Conservation (phyloP, 2,888 invertebrate species). For the Malthinus seriepunctatus region DNA sequence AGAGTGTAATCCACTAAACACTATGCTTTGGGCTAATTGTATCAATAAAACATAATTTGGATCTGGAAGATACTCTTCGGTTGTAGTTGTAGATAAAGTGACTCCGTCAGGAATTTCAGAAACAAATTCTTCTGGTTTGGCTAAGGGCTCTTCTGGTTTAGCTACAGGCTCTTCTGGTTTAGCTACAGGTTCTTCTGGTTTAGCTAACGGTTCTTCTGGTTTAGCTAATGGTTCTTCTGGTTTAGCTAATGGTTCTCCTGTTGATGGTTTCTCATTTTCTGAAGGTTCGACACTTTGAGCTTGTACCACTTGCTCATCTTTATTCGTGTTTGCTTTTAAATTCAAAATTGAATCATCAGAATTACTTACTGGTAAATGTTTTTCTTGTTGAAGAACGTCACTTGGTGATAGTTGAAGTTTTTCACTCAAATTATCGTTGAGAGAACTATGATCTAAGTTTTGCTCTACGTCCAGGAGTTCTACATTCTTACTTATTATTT, state of each 20-base stretch:
- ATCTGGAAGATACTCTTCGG: conserved; percentile 15
- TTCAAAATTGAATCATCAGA: background rate
- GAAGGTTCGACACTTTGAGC: background rate
- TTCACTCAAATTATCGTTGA: conserved; percentile 38
- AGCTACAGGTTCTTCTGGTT: background rate
- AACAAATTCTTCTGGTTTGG: background rate
- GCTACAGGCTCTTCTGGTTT: background rate
- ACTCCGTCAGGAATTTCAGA: background rate
- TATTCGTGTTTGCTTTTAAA: background rate
- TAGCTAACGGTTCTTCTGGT: background rate
- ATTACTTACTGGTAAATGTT: conserved; percentile 21
- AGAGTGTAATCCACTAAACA: conserved; percentile 8
- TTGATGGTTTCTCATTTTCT: conserved; percentile 1
- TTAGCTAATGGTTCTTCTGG: background rate
- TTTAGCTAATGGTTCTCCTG: background rate
- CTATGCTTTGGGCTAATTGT: conserved; percentile 22
- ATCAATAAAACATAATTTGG: conserved; percentile 18
- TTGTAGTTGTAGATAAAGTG: background rate
- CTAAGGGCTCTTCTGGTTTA: background rate
- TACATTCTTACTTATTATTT: conserved; percentile 12
- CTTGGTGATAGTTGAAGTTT: conserved; percentile 42
- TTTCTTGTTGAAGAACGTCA: conserved; percentile 28
- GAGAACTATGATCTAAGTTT: background rate
- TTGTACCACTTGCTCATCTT: background rate
- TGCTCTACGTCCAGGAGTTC: background rate